phyloP scores from a whole-genome alignment of 2,797 vertebrate species.

The Gouania willdenowi region DNA sequence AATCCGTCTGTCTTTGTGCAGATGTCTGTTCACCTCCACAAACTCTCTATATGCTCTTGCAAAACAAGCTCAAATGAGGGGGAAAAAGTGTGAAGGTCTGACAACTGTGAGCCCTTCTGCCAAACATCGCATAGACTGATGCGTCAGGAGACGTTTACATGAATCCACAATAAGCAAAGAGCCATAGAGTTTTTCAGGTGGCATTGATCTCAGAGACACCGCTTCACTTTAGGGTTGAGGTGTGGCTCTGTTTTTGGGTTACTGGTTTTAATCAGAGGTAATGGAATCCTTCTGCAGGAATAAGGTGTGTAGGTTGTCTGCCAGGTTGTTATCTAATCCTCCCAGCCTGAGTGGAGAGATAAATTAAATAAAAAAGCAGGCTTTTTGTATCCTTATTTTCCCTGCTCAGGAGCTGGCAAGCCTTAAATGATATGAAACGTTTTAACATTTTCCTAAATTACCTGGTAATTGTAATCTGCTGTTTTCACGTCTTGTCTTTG shows the following conservation, averaged over 20 bases:
- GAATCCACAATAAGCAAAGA: constrained; percentile 1
- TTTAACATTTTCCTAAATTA: constrained; percentile 39
- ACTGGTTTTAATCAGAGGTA: constrained; percentile 44
- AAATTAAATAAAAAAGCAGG: constrained; percentile 25
- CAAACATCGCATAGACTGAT: background rate
- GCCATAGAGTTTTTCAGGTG: background rate
- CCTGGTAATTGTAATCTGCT: constrained; percentile 27
- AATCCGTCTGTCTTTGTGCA: constrained; percentile 26
- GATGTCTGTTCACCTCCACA: constrained; percentile 13
- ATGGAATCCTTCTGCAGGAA: constrained; percentile 36
- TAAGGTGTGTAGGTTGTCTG: constrained; percentile 15
- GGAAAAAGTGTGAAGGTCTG: constrained; percentile 19
- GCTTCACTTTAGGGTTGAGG: constrained; percentile 30
- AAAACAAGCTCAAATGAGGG: constrained; percentile 7
- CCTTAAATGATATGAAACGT: constrained; percentile 50
- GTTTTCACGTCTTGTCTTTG: constrained; percentile 23
- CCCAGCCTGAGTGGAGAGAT: constrained; percentile 28
- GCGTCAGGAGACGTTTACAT: background rate
- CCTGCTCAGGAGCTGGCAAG: constrained; percentile 17
- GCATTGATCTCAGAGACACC: constrained; percentile 6
- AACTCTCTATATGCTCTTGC: constrained; percentile 6
- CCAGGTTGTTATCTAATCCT: constrained; percentile 43
- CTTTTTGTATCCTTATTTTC: constrained; percentile 39
- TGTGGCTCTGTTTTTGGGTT: constrained; percentile 22
- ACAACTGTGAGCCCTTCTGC: constrained; percentile 22